Evolutionary conservation across 2,888 invertebrate genomes (phyloP), one percentile per base, ranked within the genome.

Genomic region (Melanotus villosus): DNA sequence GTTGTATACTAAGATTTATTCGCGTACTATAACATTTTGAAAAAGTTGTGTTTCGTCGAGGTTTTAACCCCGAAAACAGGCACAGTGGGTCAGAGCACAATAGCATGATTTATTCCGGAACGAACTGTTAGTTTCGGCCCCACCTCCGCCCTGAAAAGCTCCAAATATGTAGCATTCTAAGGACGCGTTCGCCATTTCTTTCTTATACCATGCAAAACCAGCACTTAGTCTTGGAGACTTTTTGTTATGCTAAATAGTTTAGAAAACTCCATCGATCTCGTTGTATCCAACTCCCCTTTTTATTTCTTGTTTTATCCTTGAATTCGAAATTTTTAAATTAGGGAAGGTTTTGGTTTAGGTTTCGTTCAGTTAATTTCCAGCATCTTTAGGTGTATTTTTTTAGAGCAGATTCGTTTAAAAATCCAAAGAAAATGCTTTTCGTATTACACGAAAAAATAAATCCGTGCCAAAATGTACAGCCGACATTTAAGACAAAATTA

Each of bases 191-290:
- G 64, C 64, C 41, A 56, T 36, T 68, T 68, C 62, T 68, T 67
- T 54, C 62, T 64, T 63, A 62, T 36, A 52, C 64, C 34, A 52
- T 47, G 60, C 63, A 68, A 68, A 68, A 41, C 68, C 56, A 54
- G 64, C 64, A 64, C 64, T 64, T 64, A 64, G 54, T 64, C 52
- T 41, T 54, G 54, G 64, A 62, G 64, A 56, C 64, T 64, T 64
- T 64, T 64, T 64, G 64, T 64, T 64, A 64, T 64, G 64, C 64
- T 56, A 64, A 64, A 64, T 64, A 64, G 64, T 64, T 64, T 54
- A 64, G 23, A 64, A 64, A 64, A 64, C 43, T 64, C 64, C 54
- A 52, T 64, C 64, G 64, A 64, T 64, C 56, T 2, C 18, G 38
- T 6, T 2, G 32, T n/a, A 18, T 52, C 16, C 52, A 52, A 9